Base-by-base conservation (phyloP, 2,888 invertebrate genomes). In the Dryadula phaetusa region DNA sequence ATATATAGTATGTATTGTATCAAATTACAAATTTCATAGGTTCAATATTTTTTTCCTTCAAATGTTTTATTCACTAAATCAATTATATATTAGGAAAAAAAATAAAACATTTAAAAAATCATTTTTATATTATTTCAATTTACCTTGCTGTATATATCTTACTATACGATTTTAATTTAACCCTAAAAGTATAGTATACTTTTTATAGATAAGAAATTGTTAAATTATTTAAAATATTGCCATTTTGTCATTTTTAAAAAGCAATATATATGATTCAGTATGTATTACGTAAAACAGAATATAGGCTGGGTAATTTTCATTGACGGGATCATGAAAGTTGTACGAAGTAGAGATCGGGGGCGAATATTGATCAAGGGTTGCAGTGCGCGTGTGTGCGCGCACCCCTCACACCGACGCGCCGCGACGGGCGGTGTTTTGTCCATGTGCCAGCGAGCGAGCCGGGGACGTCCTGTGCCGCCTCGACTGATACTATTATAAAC, bases 311-410 rank as follows among this genome's bases (percentile, higher is more conserved):
- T 75, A 76, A 78, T 75, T 79, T 81, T 77, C 79, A 84, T 84
- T 84, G 79, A 84, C 70, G 78, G 72, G 76, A 77, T 76, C 77
- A 82, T 84, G 80, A 82, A 85, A 82, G 79, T 87, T 84, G 82
- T 83, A 86, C 78, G 80, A 80, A 80, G 78, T 79, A 67, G 76
- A 78, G 80, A 82, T 84, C 77, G 82, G 82, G 80, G 79, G 81
- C 82, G 84, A 87, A 86, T 91, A 91, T 91, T 88, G 92, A 91
- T 91, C 83, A 83, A 80, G 87, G 90, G 86, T 82, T 73, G 83
- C 67, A 69, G 69, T 75, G 84, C 80, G 83, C 80, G 79, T 79
- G 83, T 84, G 84, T 83, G 83, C 78, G 75, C 75, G 75, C 75
- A 79, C 76, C 80, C 79, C 77, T 75, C 72, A 61, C 69, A 71